These are phyloP conservation scores for Epinephelus malabaricus DNA, from an alignment of 2,797 vertebrate species.

Conservation along the genomic window DNA sequence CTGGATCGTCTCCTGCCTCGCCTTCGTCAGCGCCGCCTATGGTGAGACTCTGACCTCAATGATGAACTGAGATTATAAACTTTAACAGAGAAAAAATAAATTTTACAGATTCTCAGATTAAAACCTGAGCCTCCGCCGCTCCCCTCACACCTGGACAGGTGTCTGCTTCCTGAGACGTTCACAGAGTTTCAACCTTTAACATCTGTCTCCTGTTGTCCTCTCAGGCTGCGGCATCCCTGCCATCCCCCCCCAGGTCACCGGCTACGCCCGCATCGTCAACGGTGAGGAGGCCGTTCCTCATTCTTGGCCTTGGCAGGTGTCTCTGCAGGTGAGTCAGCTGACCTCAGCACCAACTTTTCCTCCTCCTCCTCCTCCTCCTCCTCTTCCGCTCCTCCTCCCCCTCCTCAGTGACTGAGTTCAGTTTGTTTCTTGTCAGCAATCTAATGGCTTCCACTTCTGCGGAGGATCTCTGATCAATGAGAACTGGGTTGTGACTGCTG, in stretches of 20 bases:
- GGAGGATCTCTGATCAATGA: slow-evolving; percentile 87
- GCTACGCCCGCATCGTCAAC: slow-evolving; percentile 85
- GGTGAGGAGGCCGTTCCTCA: slow-evolving; percentile 85
- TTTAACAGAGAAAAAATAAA: too few relatives aligned
- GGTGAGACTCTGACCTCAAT: slow-evolving; percentile 64
- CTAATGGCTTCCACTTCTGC: slow-evolving; percentile 86
- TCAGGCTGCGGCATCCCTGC: slow-evolving; percentile 83
- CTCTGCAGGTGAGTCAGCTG: slow-evolving; percentile 83
- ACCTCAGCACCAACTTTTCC: not conserved
- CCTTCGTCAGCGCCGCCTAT: slow-evolving; percentile 79
- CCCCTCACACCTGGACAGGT: too few relatives aligned
- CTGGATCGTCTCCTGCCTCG: slow-evolving; percentile 84
- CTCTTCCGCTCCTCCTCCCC: too few relatives aligned
- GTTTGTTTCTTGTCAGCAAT: slow-evolving; percentile 73
- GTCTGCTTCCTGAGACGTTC: too few relatives aligned
- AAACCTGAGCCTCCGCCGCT: too few relatives aligned
- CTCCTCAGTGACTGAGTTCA: not conserved
- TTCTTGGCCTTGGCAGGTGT: slow-evolving; percentile 90
- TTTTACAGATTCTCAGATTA: too few relatives aligned
- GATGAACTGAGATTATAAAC: too few relatives aligned
- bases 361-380: too few relatives aligned
- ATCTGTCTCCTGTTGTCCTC: not conserved
- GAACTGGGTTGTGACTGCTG: slow-evolving; percentile 88
- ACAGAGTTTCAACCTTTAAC: not conserved
- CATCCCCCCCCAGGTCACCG: slow-evolving; percentile 74